Base-by-base conservation (phyloP, 2,113 vertebrate species). In the Melanerpes formicivorus region DNA sequence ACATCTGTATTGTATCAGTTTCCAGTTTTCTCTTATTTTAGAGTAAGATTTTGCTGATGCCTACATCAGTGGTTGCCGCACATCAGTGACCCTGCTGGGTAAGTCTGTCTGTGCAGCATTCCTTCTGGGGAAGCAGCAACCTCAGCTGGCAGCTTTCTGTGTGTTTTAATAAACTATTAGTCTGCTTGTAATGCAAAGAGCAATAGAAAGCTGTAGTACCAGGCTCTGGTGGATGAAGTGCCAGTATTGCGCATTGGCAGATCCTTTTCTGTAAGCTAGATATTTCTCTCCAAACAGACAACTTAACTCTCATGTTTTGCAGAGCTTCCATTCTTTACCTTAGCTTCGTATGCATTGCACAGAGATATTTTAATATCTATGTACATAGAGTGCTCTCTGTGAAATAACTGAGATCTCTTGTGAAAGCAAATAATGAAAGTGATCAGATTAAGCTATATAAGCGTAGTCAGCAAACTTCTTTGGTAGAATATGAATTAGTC, bases 261-360 rank as follows among this genome's bases (percentile, higher is more conserved):
- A 62, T 81, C 32, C 58, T 80, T 80, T 9, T 21, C 58, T 59
- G 10, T 32, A 30, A 64, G 54, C 44, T 1, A 48, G 9, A 30
- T 59, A 26, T 9, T 0, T 2, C 17, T n/a, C 17, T 25, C 7
- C 22, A 64, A 13, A 46, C 3, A 62, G 55, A 13, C 4, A 3
- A 26, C 18, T 52, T 63, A 56, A 18, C 26, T 75, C 80, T 54
- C 21, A 8, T 30, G 5, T 65, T 80, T 48, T 64, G 58, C 16
- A 55, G 27, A 48, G 71, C 44, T 76, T 72, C 21, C n/a, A 23
- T 55, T 60, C 44, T 30, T 66, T n/a, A 32, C 17, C 27, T 52
- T 60, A 23, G 14, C 29, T 76, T 75, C 5, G 1, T 50, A 42
- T 15, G 27, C 50, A 21, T 37, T 76, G 18, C 27, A 37, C 3